Conservation (phyloP, 2,888 invertebrate genomes). For the Odiellus spinosus region DNA sequence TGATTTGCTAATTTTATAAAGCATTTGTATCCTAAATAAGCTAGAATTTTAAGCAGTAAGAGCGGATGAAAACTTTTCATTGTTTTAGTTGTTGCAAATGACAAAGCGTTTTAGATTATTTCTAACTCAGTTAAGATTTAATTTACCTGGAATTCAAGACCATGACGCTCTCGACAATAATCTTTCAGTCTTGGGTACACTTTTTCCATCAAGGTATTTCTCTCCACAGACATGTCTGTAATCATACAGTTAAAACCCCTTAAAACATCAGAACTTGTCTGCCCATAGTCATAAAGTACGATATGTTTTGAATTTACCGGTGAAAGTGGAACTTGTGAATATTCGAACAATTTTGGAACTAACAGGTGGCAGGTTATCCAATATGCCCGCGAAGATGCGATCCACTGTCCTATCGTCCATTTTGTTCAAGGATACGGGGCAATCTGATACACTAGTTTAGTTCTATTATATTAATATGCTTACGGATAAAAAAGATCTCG, state of each 20-base stretch:
- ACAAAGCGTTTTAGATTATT: too few relatives aligned
- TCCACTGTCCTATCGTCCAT: slow-evolving; percentile 87
- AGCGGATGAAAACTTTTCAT: too few relatives aligned
- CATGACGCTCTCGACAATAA: slow-evolving; percentile 91
- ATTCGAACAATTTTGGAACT: slow-evolving; percentile 96
- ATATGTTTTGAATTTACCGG: slow-evolving; percentile 45
- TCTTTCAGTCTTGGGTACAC: slow-evolving; percentile 94
- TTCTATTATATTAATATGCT: too few relatives aligned
- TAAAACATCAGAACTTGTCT: too few relatives aligned
- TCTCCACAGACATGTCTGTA: slow-evolving; percentile 86
- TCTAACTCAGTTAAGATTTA: too few relatives aligned
- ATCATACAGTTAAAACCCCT: slow-evolving; percentile 1
- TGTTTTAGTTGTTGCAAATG: too few relatives aligned
- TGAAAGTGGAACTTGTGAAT: slow-evolving; percentile 95
- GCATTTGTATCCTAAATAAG: too few relatives aligned
- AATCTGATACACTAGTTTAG: too few relatives aligned
- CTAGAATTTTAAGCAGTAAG: too few relatives aligned
- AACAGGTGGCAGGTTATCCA: slow-evolving; percentile 77
- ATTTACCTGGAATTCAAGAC: slow-evolving; percentile 85
- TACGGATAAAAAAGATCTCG: too few relatives aligned
- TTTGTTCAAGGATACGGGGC: background rate
- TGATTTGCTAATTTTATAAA: too few relatives aligned
- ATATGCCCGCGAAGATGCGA: slow-evolving; percentile 70
- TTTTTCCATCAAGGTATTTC: slow-evolving; percentile 94
- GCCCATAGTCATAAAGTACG: too few relatives aligned